Conservation (phyloP, 2,888 invertebrate genomes). For the Sceliomorpha sp. region DNA sequence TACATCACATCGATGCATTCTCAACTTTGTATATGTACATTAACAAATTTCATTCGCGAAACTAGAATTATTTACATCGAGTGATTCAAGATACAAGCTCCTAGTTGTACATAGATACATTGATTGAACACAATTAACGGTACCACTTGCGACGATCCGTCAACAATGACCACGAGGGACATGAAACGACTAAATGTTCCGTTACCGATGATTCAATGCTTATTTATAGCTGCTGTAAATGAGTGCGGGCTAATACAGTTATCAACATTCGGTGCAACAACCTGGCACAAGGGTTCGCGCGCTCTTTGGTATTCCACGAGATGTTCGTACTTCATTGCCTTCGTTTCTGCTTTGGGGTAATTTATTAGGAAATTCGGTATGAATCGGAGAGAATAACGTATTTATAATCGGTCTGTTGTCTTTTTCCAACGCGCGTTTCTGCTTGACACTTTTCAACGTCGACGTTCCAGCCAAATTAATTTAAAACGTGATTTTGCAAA, state of each 20-base stretch:
- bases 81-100: conserved; percentile 44
- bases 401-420: no score
- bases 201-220: conserved; percentile 49
- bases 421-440: no score
- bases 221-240: conserved; percentile 50
- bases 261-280: conserved; percentile 21
- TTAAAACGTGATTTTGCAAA: no score
- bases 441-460: no score
- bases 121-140: conserved; percentile 56
- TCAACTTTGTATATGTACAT: conserved; percentile 44
- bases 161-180: conserved; percentile 49
- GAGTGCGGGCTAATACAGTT: conserved; percentile 31
- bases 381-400: no score
- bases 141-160: conserved; percentile 51
- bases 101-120: conserved; percentile 55
- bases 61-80: conserved; percentile 51
- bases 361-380: no score
- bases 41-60: conserved; percentile 36
- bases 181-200: conserved; percentile 44
- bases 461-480: no score
- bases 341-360: no score
- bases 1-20: conserved; percentile 24
- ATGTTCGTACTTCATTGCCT: not conserved
- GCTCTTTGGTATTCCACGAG: not conserved
- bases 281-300: conserved; percentile 15